These are phyloP conservation scores for Gavia stellata DNA, from an alignment of 2,113 vertebrate species.

Conservation along the genomic window DNA sequence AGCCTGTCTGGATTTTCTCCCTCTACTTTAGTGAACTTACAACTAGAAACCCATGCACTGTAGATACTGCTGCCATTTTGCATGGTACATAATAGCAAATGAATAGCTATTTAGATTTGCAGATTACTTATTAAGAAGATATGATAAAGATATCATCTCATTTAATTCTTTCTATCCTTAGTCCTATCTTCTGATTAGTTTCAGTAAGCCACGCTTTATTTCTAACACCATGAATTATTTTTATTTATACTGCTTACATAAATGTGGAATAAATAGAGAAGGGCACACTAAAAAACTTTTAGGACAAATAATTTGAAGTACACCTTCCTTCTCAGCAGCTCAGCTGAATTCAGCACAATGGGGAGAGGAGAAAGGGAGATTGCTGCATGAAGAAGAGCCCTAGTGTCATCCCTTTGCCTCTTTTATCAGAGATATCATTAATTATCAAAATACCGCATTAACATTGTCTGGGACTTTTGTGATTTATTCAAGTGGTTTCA, in stretches of 20 bases:
- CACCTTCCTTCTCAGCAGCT: neutral
- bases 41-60: neutral
- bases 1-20: neutral
- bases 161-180: slow-evolving; percentile 32
- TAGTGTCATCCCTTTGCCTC: neutral
- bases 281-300: neutral
- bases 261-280: neutral
- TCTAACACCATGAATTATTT: neutral
- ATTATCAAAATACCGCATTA: neutral
- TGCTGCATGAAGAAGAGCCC: neutral
- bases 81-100: slow-evolving; percentile 20
- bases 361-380: neutral
- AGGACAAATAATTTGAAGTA: neutral
- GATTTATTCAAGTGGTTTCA: neutral
- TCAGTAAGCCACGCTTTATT: neutral
- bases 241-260: neutral
- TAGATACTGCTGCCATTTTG: slow-evolving; percentile 1
- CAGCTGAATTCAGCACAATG: neutral
- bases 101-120: slow-evolving; percentile 48
- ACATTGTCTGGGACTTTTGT: neutral
- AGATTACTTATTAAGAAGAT: slow-evolving; percentile 48
- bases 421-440: neutral
- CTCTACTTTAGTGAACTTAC: neutral
- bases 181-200: slow-evolving; percentile 44
- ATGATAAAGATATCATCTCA: slow-evolving; percentile 52